These are phyloP conservation scores for Archocentrus centrarchus DNA, from an alignment of 2,113 vertebrate genomes.

Conservation along the genomic window DNA sequence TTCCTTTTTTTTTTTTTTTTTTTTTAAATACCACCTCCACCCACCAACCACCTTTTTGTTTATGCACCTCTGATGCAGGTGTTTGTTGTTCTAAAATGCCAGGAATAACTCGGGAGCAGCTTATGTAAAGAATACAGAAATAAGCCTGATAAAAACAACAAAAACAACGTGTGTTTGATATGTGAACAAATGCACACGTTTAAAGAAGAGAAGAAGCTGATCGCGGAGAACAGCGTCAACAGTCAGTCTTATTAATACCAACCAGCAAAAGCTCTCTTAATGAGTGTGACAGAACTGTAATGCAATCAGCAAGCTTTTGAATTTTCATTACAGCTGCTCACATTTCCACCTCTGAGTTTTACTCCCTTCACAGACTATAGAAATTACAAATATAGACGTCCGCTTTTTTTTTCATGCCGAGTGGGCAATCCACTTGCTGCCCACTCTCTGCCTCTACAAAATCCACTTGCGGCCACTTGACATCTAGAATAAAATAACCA, in stretches of 20 bases:
- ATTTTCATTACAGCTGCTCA: not conserved
- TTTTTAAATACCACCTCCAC: not conserved
- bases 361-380: not conserved
- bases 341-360: not conserved
- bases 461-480: slow-evolving; percentile 17
- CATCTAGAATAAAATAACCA: not conserved
- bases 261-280: not conserved
- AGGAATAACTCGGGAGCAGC: not conserved
- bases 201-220: not conserved
- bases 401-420: not conserved
- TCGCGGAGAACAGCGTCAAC: not conserved
- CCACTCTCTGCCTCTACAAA: not conserved
- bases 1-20: not conserved
- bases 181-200: not conserved
- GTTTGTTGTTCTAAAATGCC: not conserved
- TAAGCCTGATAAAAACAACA: not conserved
- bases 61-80: not conserved
- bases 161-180: not conserved
- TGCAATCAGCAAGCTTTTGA: not conserved
- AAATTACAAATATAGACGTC: not conserved
- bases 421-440: slow-evolving; percentile 6
- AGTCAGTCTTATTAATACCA: not conserved
- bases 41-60: not conserved
- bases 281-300: not conserved
- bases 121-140: not conserved